Conservation (phyloP, 2,113 vertebrate genomes). For the Cacatua alba region DNA sequence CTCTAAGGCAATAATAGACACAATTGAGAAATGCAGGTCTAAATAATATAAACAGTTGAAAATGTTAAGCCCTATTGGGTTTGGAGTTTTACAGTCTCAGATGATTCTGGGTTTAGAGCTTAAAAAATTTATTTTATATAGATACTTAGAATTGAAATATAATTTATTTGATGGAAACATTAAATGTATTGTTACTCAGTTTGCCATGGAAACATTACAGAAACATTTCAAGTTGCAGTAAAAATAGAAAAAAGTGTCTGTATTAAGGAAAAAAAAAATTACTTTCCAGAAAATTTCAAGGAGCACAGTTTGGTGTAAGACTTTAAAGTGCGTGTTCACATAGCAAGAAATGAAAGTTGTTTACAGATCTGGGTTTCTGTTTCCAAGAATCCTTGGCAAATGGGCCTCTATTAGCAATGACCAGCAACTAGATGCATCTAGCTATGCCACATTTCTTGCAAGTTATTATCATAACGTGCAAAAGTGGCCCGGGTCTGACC, state of each 20-base stretch:
- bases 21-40: background rate
- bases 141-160: background rate
- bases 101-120: background rate
- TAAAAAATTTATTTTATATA: background rate
- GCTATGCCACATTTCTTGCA: background rate
- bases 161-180: constrained; percentile 20
- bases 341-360: background rate
- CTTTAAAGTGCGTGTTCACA: background rate
- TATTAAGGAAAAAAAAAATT: background rate
- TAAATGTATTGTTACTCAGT: background rate
- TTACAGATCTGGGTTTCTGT: background rate
- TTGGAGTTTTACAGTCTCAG: background rate
- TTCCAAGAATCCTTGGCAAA: background rate
- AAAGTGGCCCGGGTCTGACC: background rate
- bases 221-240: background rate
- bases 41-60: background rate
- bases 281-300: background rate
- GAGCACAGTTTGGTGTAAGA: background rate
- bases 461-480: background rate
- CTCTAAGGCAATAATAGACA: background rate
- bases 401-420: background rate
- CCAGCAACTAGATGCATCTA: background rate
- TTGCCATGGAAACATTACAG: background rate
- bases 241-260: background rate
- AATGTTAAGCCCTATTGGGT: background rate